A percentile compares a stretch with the other conserved stretches of the same genome.
phyloP scores from a whole-genome alignment of 1,140 invertebrate species.

The Diabrotica undecimpunctata region DNA sequence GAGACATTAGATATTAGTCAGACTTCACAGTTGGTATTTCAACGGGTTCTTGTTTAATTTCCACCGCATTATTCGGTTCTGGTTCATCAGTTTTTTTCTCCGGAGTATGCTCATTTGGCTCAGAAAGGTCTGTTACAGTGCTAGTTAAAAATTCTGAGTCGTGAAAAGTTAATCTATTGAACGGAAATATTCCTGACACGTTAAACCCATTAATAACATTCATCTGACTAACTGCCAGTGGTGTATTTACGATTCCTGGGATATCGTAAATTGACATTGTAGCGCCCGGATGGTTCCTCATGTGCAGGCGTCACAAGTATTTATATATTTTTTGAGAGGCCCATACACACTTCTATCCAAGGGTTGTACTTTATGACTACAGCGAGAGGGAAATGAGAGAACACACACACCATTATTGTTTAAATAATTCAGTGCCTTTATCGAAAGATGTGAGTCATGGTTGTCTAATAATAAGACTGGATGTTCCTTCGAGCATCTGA shows the following conservation, averaged over 20 bases:
- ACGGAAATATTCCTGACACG: slow-evolving; percentile 4
- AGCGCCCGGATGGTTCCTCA: too few relatives aligned
- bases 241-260: not conserved
- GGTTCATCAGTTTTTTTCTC: slow-evolving; percentile 6
- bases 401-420: too few relatives aligned
- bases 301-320: too few relatives aligned
- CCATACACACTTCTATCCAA: too few relatives aligned
- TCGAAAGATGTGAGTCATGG: too few relatives aligned
- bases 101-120: slow-evolving; percentile 2
- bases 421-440: too few relatives aligned
- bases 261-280: too few relatives aligned
- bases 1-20: not conserved
- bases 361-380: too few relatives aligned
- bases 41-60: slow-evolving; percentile 7
- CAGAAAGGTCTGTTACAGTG: not conserved
- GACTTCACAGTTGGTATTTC: not conserved
- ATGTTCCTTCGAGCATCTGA: too few relatives aligned
- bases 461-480: too few relatives aligned
- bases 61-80: not conserved
- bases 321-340: not conserved
- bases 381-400: not conserved
- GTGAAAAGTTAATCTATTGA: not conserved
- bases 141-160: not conserved
- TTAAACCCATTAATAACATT: slow-evolving; percentile 7
- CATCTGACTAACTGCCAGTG: not conserved